phyloP scores from a whole-genome alignment of 2,113 vertebrate genomes.

The Equus przewalskii region DNA sequence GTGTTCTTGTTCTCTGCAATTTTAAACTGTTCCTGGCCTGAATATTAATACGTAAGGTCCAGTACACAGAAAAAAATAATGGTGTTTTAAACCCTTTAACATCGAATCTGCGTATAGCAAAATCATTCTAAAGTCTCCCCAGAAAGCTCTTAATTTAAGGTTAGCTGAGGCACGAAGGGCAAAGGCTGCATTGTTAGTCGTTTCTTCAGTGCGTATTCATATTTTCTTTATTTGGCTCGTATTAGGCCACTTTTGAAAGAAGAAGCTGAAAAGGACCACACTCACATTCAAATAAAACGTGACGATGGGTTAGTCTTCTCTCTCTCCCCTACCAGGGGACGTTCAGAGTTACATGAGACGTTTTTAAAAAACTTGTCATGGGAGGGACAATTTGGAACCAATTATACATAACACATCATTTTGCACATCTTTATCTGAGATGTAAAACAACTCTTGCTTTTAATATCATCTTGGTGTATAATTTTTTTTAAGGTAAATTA shows the following conservation, averaged over 20 bases:
- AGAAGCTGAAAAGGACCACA: slow-evolving; percentile 14
- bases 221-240: background rate
- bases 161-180: background rate
- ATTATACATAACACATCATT: slow-evolving; percentile 16
- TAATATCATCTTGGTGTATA: background rate
- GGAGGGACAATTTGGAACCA: slow-evolving; percentile 57
- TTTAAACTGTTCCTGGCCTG: slow-evolving; percentile 71
- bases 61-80: background rate
- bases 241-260: background rate
- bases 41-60: slow-evolving; percentile 74
- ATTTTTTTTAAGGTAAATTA: slow-evolving; percentile 68
- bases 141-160: slow-evolving; percentile 29
- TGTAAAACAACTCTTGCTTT: slow-evolving; percentile 67
- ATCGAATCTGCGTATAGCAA: background rate
- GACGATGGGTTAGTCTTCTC: slow-evolving; percentile 20
- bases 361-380: background rate
- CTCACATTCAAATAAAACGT: background rate
- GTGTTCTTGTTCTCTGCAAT: slow-evolving; percentile 50
- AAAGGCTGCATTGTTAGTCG: background rate
- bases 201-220: background rate
- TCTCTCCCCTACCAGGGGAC: background rate
- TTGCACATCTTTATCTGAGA: slow-evolving; percentile 11
- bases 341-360: slow-evolving; percentile 10
- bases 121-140: background rate
- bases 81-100: background rate